Conservation (phyloP, 2,888 invertebrate genomes). For the Cybosia mesomella region DNA sequence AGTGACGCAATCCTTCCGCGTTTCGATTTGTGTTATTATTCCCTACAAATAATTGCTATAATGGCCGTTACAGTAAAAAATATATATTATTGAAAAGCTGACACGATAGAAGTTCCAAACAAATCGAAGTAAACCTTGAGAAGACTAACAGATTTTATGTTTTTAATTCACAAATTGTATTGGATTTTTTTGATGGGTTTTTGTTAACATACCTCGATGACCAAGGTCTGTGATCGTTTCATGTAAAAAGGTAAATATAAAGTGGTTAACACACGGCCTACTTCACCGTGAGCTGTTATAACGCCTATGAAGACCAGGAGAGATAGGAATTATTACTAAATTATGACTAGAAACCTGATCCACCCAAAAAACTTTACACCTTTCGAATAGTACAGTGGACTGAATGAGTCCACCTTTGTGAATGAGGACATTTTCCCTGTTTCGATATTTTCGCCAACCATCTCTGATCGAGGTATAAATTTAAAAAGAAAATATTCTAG, state of each 20-base stretch:
- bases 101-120: neutral
- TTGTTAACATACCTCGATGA: neutral
- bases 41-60: neutral
- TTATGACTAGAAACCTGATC: no score
- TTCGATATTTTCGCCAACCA: no score
- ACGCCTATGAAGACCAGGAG: no score
- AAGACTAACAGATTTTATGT: neutral
- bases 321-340: no score
- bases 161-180: neutral
- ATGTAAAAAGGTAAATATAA: neutral
- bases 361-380: no score
- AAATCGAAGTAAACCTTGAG: neutral
- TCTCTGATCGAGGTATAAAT: no score
- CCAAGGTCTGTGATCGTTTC: neutral
- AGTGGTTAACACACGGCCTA: neutral
- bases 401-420: no score
- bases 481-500: no score
- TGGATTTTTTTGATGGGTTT: neutral
- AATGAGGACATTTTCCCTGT: no score
- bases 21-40: neutral
- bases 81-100: neutral
- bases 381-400: no score
- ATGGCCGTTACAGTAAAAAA: neutral
- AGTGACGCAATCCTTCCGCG: neutral
- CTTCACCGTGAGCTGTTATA: no score